Evolutionary conservation across 2,113 vertebrate genomes (phyloP).

Genomic region (Ellobius talpinus): DNA sequence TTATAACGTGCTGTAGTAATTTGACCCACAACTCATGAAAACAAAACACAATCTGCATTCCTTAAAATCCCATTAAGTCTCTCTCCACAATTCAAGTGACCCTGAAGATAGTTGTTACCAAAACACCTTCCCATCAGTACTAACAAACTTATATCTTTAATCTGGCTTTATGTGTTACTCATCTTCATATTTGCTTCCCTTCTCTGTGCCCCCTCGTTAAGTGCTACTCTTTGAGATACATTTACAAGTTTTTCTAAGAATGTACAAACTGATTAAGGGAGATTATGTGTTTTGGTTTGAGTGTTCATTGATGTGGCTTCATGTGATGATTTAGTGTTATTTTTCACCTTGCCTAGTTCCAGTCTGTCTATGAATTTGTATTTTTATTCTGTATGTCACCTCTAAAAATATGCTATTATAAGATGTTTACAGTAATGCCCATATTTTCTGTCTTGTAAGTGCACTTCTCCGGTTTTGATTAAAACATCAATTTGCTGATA

Average conservation of each 20-base stretch:
- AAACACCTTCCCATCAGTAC: too few species aligned
- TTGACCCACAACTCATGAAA: neutral
- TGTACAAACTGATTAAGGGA: neutral
- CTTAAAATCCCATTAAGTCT: neutral
- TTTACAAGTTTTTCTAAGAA: neutral
- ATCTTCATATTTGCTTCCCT: neutral
- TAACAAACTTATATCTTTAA: neutral
- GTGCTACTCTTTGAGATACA: neutral
- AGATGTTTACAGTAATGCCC: neutral
- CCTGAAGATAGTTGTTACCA: neutral
- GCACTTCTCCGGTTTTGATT: neutral
- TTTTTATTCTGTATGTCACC: neutral
- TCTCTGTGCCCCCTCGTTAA: neutral
- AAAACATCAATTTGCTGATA: neutral
- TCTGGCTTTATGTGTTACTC: too few species aligned
- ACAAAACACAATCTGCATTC: neutral
- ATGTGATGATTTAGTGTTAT: neutral
- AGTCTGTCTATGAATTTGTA: neutral
- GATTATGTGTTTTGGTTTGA: neutral
- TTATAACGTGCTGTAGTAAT: neutral
- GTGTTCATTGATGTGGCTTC: neutral
- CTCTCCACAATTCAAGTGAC: neutral
- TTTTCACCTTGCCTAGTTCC: neutral
- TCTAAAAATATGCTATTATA: neutral
- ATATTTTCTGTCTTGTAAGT: neutral